Base-by-base conservation (phyloP, 2,888 invertebrate species). In the Tetranychus piercei region DNA sequence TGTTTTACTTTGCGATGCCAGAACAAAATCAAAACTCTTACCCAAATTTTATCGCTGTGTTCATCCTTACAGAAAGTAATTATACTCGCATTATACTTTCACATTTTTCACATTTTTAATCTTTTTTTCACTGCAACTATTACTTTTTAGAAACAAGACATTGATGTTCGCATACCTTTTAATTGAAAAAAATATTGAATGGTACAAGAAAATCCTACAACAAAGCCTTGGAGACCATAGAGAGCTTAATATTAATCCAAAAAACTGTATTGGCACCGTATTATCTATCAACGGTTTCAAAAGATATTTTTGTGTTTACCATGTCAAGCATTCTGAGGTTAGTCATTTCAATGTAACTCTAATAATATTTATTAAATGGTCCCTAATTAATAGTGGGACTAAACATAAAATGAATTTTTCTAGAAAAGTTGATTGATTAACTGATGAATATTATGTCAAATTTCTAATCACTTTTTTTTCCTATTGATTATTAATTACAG, bases 261-360 rank as follows among this genome's bases (percentile, higher is more conserved):
- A 93, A 79, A 96, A 97, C 85, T 96, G 96, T 82, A 90, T 96
- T 70, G 97, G 97, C 43, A 83, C 83, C 70, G 96, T 99, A 76
- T 85, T 99, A 72, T 90, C 95, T 1, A 85, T 99, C 78, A 97
- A 97, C 84, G 96, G 97, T 43, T 92, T 94, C 84, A 87, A 96
- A 78, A 93, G 94, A 84, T 96, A 97, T 86, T 97, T 94, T 85
- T 96, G 94, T 83, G 94, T 99, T 86, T 99, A 95, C 85, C 97
- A 99, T 85, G 93, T 93, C 75, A 94, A 92, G 84, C 94, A 94
- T 83, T 91, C 91, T 1, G 93, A 92, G 75, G 43, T 73, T 20
- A 22, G 23, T 64, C 34, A 34, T 34, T 34, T n/a, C n/a, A n/a
- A n/a, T n/a, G n/a, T 34, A 34, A 5, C 34, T 34, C 34, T 15